Conservation (phyloP, 2,797 vertebrate genomes). For the Mus caroli region DNA sequence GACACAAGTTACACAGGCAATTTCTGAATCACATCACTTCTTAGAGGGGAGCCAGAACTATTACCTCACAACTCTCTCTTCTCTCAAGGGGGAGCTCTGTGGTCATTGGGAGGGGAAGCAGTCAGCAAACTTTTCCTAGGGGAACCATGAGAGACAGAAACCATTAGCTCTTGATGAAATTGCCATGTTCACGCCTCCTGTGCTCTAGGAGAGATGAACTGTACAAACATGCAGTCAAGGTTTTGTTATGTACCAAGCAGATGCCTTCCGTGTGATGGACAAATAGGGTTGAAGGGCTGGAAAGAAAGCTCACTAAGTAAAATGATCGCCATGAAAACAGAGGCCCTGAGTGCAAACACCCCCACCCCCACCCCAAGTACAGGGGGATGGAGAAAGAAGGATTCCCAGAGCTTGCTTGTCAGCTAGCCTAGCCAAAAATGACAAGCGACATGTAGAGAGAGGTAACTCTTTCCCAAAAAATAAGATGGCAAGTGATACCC, state of each 20-base stretch:
- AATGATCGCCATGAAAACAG: accelerated
- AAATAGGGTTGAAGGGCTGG: background rate
- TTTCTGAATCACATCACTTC: background rate
- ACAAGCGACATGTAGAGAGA: background rate
- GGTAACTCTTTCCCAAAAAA: background rate
- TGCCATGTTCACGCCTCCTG: background rate
- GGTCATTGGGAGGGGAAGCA: constrained; percentile 37
- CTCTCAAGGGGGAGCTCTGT: constrained; percentile 43
- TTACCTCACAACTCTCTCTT: constrained; percentile 23
- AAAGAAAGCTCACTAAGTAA: background rate
- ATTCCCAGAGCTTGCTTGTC: background rate
- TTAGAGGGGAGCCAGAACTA: background rate
- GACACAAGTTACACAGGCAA: background rate
- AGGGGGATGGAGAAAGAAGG: background rate
- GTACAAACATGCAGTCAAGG: background rate
- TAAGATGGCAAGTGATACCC: background rate
- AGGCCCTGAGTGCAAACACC: background rate
- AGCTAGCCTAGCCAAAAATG: background rate
- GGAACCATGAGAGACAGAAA: constrained; percentile 19
- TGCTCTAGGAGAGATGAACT: background rate
- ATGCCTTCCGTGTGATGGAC: background rate
- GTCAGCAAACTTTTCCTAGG: background rate
- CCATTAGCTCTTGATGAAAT: constrained; percentile 11
- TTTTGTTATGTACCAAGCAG: background rate
- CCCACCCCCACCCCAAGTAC: too few species aligned